Percentiles rank a stretch among this genome's conserved stretches.
Evolutionary conservation across 2,113 vertebrate species (phyloP).

Genomic region (Epinephelus lanceolatus): DNA sequence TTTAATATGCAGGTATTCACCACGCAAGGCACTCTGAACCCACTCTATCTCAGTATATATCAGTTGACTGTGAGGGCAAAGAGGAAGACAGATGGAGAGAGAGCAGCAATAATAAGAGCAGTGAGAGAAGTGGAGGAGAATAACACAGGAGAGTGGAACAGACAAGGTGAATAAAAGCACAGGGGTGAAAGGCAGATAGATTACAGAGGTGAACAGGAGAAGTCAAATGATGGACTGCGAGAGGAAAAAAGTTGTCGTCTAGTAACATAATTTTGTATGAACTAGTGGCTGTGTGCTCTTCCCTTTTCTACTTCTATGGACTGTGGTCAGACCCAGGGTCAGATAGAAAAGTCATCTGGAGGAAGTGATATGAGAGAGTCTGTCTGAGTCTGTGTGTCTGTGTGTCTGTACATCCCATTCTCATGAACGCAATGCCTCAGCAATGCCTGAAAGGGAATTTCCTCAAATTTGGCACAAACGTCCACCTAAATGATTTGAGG

Average conservation of each 20-base stretch:
- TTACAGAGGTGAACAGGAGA: constrained; percentile 24
- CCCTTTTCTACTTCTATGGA: constrained; percentile 9
- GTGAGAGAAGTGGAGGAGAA: constrained; percentile 6
- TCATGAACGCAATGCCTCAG: too few relatives aligned
- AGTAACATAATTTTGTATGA: neutral
- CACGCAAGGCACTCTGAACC: constrained; percentile 18
- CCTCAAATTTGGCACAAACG: too few relatives aligned
- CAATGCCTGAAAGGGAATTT: too few relatives aligned
- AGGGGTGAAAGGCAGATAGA: constrained; percentile 6
- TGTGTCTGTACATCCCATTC: too few relatives aligned
- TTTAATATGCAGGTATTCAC: constrained; percentile 56
- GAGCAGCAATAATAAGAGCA: neutral
- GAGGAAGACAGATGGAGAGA: constrained; percentile 13
- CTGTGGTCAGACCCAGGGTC: constrained; percentile 22
- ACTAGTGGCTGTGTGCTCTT: neutral
- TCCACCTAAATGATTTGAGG: too few relatives aligned
- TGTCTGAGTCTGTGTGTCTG: too few relatives aligned
- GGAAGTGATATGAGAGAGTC: neutral
- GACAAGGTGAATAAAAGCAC: neutral
- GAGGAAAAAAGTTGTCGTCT: constrained; percentile 8
- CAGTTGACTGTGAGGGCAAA: constrained; percentile 40
- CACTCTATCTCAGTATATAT: constrained; percentile 16
- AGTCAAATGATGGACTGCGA: constrained; percentile 19
- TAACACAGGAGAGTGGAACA: neutral
- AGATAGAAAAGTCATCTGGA: neutral